Conservation (phyloP, 2,113 vertebrate species). For the Triplophysa siluroides region DNA sequence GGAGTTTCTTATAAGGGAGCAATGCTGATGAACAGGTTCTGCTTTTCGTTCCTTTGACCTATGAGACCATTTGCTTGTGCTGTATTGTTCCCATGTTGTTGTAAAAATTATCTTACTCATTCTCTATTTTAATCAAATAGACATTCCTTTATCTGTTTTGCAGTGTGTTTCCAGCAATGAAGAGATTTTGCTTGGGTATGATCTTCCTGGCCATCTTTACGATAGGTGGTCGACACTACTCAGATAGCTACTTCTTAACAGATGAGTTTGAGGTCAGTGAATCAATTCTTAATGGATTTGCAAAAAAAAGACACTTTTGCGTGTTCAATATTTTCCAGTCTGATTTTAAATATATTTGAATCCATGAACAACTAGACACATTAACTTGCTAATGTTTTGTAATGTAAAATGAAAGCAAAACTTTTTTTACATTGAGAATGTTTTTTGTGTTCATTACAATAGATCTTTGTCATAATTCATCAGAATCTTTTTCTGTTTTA, state of each 20-base stretch:
- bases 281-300: not conserved
- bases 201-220: conserved; percentile 83
- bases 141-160: conserved; percentile 34
- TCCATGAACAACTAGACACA: too few species aligned
- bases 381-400: too few species aligned
- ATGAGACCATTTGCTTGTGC: not conserved
- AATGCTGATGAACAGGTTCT: not conserved
- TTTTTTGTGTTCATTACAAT: too few species aligned
- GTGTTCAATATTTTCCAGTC: not conserved
- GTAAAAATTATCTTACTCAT: too few species aligned
- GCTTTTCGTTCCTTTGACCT: not conserved
- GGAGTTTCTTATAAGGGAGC: not conserved
- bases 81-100: too few species aligned
- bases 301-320: not conserved
- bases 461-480: not conserved
- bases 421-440: too few species aligned
- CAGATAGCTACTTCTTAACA: conserved; percentile 85
- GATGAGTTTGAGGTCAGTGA: conserved; percentile 87
- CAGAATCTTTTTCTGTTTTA: not conserved
- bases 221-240: conserved; percentile 78
- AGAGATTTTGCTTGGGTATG: conserved; percentile 87
- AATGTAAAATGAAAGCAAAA: too few species aligned
- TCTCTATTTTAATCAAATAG: not conserved
- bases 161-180: conserved; percentile 85
- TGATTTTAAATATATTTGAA: too few species aligned